phyloP scores from a whole-genome alignment of 2,888 invertebrate species.

The Saturnia pavonia region DNA sequence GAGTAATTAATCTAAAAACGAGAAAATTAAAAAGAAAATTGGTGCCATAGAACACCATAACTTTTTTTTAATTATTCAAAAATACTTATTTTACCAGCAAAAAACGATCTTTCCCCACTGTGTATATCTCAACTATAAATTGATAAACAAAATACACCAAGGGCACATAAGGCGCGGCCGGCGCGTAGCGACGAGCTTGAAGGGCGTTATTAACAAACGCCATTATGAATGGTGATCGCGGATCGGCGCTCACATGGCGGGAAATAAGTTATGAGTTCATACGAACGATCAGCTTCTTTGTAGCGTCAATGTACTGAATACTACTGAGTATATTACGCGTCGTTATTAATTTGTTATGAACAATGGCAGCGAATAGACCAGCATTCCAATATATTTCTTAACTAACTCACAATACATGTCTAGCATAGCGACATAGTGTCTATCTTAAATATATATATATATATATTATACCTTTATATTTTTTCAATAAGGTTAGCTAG shows the following conservation, averaged over 20 bases:
- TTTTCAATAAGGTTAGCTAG: background rate
- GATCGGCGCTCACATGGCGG: slow-evolving; percentile 9
- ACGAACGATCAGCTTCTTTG: slow-evolving; percentile 7
- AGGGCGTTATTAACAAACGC: slow-evolving; percentile 18
- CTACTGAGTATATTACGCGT: no score
- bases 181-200: slow-evolving; percentile 8
- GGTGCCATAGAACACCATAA: no score
- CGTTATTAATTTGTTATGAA: background rate
- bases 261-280: slow-evolving; percentile 10
- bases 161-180: slow-evolving; percentile 16
- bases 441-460: no score
- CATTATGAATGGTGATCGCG: slow-evolving; percentile 18
- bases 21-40: no score
- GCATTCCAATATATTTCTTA: background rate
- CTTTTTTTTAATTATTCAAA: no score
- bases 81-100: no score
- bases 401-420: no score
- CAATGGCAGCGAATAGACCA: background rate
- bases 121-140: background rate
- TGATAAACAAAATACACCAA: slow-evolving; percentile 17
- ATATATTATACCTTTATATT: no score
- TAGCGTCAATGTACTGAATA: background rate
- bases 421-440: background rate
- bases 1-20: no score
- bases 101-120: background rate